These are phyloP conservation scores for Palythoa grandis DNA, from an alignment of 92 coral and sea anemone genomes.

Conservation along the genomic window DNA sequence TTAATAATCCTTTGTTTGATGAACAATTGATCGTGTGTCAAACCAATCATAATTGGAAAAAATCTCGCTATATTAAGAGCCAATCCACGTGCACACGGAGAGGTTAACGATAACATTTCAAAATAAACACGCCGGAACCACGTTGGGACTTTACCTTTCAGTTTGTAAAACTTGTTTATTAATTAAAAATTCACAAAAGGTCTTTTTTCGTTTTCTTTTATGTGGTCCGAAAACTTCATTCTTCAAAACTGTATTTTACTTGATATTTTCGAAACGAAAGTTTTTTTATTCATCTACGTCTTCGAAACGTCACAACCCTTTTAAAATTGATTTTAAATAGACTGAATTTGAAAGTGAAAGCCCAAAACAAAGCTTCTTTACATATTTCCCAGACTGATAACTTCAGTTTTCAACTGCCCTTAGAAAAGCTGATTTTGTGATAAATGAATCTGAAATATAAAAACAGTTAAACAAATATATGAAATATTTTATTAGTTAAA, in stretches of 20 bases:
- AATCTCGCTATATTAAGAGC: conserved; percentile 28
- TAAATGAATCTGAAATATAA: neutral
- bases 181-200: conserved; percentile 52
- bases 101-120: conserved; percentile 53
- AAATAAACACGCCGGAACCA: conserved; percentile 83
- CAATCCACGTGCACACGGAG: conserved; percentile 71
- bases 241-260: neutral
- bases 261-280: neutral
- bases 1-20: conserved; percentile 58
- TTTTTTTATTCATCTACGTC: neutral
- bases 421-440: neutral
- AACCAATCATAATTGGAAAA: conserved; percentile 61
- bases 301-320: neutral
- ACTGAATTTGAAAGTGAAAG: neutral
- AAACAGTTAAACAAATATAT: neutral
- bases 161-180: neutral
- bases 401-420: neutral
- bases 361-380: neutral
- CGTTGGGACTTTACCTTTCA: conserved; percentile 64
- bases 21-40: conserved; percentile 62
- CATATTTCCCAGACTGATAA: neutral
- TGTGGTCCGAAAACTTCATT: neutral
- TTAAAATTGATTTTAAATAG: too few species aligned
- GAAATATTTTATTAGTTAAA: neutral
- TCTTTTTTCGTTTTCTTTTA: conserved; percentile 1